A percentile compares a stretch with the other conserved stretches of the same genome.
These are phyloP conservation scores for Aleiodes leptofemur DNA, from an alignment of 2,888 invertebrate species.

Conservation along the genomic window DNA sequence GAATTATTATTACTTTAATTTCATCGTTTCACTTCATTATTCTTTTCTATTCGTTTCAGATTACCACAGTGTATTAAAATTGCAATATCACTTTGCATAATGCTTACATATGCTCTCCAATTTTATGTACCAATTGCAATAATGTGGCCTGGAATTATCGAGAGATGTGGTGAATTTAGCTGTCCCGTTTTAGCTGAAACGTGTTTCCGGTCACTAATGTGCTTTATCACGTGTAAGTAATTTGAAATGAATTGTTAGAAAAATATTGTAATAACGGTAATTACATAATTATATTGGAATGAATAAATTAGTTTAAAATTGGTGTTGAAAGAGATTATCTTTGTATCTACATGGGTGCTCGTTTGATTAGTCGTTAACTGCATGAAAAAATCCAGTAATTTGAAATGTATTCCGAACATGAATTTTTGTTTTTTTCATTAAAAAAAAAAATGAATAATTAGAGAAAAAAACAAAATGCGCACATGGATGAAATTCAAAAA, in stretches of 20 bases:
- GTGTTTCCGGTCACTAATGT: slow-evolving; percentile 83
- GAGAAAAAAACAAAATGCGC: too few species aligned
- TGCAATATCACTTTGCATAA: slow-evolving; percentile 90
- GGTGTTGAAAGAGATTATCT: not conserved
- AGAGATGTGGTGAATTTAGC: slow-evolving; percentile 78
- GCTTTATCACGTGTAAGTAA: slow-evolving; percentile 89
- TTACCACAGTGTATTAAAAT: slow-evolving; percentile 88
- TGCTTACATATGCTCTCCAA: slow-evolving; percentile 94
- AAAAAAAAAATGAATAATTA: too few species aligned
- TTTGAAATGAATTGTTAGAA: slow-evolving; percentile 4
- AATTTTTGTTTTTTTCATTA: too few species aligned
- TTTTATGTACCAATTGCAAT: slow-evolving; percentile 96
- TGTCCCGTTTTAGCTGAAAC: slow-evolving; percentile 82
- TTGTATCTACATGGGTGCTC: not conserved
- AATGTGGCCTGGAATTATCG: slow-evolving; percentile 85
- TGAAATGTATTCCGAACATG: too few species aligned
- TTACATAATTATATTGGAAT: slow-evolving; percentile 3
- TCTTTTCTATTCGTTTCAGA: slow-evolving; percentile 74
- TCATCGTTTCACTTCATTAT: slow-evolving; percentile 39
- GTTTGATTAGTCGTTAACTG: not conserved
- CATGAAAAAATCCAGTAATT: too few species aligned
- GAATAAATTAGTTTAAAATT: not conserved
- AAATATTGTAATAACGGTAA: slow-evolving; percentile 37
- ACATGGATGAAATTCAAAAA: too few species aligned
- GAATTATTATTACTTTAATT: not conserved